Evolutionary conservation across 2,113 vertebrate species (phyloP).

Genomic region (Ochotona curzoniae): DNA sequence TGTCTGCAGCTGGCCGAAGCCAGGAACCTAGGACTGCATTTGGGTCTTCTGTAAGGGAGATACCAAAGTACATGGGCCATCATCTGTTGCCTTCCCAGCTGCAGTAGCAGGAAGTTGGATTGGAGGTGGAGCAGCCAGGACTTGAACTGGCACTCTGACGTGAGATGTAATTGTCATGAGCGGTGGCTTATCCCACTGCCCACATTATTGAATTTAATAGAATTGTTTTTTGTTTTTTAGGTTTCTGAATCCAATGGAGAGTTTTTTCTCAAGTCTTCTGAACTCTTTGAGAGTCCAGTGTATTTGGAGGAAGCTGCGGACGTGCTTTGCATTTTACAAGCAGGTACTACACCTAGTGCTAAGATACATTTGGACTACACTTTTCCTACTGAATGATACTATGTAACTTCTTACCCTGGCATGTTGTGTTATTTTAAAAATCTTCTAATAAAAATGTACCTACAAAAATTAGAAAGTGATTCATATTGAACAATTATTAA

Average conservation of each 20-base stretch:
- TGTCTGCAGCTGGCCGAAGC: too few relatives aligned
- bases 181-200: too few relatives aligned
- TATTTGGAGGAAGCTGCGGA: slow-evolving; percentile 99
- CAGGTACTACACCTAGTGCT: slow-evolving; percentile 89
- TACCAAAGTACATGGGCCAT: too few relatives aligned
- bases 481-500: background rate
- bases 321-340: slow-evolving; percentile 99
- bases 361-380: background rate
- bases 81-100: too few relatives aligned
- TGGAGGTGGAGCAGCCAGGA: too few relatives aligned
- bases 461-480: background rate
- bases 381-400: slow-evolving; percentile 43
- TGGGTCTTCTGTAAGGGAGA: too few relatives aligned
- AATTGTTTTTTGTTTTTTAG: slow-evolving; percentile 81
- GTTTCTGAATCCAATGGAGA: slow-evolving; percentile 95
- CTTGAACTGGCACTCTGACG: too few relatives aligned
- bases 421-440: slow-evolving; percentile 20
- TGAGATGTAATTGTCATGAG: too few relatives aligned
- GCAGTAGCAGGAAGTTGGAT: too few relatives aligned
- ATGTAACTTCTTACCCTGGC: slow-evolving; percentile 29
- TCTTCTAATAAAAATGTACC: background rate
- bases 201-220: slow-evolving; percentile 16
- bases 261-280: slow-evolving; percentile 97
- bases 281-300: slow-evolving; percentile 97
- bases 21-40: too few relatives aligned